These are phyloP conservation scores for Mythimna ferrago DNA, from an alignment of 2,888 invertebrate genomes.

Conservation along the genomic window DNA sequence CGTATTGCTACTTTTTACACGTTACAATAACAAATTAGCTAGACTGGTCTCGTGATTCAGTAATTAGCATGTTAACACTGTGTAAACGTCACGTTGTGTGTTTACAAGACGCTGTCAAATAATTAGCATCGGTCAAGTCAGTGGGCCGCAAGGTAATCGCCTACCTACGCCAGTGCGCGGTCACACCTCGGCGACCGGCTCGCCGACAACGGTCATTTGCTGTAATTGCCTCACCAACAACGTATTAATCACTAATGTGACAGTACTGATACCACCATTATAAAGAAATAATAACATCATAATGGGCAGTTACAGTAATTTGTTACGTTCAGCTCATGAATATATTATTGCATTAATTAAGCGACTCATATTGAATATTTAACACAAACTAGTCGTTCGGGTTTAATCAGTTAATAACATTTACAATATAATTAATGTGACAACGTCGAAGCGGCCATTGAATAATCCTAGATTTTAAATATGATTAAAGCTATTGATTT, in stretches of 20 bases:
- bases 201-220: conserved; percentile 79
- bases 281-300: conserved; percentile 78
- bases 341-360: conserved; percentile 70
- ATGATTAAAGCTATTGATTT: conserved; percentile 34
- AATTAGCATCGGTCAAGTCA: conserved; percentile 84
- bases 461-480: conserved; percentile 27
- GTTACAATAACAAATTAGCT: conserved; percentile 49
- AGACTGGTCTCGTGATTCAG: conserved; percentile 58
- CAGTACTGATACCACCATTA: conserved; percentile 80
- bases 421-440: conserved; percentile 51
- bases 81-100: conserved; percentile 71
- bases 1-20: conserved; percentile 1
- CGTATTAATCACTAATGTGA: conserved; percentile 87
- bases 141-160: conserved; percentile 77
- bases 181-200: conserved; percentile 75
- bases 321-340: conserved; percentile 71
- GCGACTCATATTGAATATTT: conserved; percentile 64
- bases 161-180: conserved; percentile 72
- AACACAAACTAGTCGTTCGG: conserved; percentile 57
- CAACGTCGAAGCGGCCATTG: conserved; percentile 31
- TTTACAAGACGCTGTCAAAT: conserved; percentile 81
- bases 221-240: conserved; percentile 83
- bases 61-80: conserved; percentile 71
- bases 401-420: conserved; percentile 48
- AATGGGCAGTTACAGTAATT: conserved; percentile 73